Evolutionary conservation across 2,113 vertebrate genomes (phyloP).

Genomic region (Etheostoma spectabile): DNA sequence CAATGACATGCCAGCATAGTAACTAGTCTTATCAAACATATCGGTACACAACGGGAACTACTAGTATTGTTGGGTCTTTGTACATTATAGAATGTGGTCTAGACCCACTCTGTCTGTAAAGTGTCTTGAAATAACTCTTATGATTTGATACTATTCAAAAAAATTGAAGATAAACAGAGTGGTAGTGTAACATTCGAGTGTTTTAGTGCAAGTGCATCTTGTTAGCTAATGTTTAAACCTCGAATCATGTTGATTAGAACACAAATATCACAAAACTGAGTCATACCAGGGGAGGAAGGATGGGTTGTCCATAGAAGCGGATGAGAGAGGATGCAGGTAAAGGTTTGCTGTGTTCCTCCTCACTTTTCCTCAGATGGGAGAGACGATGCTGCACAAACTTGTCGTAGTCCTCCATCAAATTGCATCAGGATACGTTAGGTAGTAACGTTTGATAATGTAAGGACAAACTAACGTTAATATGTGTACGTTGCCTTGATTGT

Average conservation of each 20-base stretch:
- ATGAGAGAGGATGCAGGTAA: constrained; percentile 67
- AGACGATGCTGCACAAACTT: constrained; percentile 71
- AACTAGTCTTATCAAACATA: not conserved
- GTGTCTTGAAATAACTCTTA: too few species aligned
- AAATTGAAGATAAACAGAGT: not conserved
- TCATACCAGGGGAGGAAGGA: constrained; percentile 79
- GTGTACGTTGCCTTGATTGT: not conserved
- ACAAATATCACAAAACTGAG: not conserved
- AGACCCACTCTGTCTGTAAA: too few species aligned
- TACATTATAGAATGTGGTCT: too few species aligned
- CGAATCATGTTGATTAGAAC: not conserved
- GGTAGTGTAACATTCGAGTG: not conserved
- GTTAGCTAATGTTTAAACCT: too few species aligned
- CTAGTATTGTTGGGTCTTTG: too few species aligned
- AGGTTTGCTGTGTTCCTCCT: constrained; percentile 21
- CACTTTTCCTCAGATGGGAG: constrained; percentile 37
- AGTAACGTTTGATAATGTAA: not conserved
- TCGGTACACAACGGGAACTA: not conserved
- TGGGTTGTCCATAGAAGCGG: constrained; percentile 67
- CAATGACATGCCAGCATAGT: not conserved
- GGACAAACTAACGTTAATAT: not conserved
- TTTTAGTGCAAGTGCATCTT: not conserved
- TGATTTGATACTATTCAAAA: too few species aligned
- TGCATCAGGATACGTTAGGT: constrained; percentile 9
- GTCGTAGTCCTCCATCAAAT: constrained; percentile 80